A percentile compares a stretch with the other conserved stretches of the same genome.
Evolutionary conservation across 2,113 vertebrate genomes (phyloP).

Genomic region (Nannospalax galili): DNA sequence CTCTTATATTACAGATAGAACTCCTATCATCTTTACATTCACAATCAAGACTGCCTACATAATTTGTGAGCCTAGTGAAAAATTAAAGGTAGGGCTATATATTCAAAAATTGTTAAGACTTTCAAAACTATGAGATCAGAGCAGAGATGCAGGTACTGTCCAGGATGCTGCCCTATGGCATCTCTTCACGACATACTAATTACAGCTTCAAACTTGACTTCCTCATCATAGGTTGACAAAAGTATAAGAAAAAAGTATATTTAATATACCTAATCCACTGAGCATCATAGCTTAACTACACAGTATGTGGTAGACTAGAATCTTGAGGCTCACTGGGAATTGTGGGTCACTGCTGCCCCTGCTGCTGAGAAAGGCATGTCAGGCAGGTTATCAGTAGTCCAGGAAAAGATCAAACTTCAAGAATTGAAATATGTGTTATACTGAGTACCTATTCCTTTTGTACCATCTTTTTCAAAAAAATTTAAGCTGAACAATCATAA

Average conservation of each 20-base stretch:
- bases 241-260: not conserved
- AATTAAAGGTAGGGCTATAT: conserved; percentile 4
- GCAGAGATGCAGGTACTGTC: not conserved
- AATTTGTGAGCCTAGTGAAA: not conserved
- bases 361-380: not conserved
- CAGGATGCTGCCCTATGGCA: not conserved
- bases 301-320: not conserved
- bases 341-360: not conserved
- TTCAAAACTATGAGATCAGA: not conserved
- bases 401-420: not conserved
- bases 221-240: not conserved
- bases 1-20: not conserved
- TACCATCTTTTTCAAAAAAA: not conserved
- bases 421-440: not conserved
- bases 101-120: not conserved
- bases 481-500: not conserved
- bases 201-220: not conserved
- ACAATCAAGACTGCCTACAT: not conserved
- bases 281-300: not conserved
- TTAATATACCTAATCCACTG: not conserved
- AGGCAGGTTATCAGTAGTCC: not conserved
- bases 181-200: not conserved
- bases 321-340: not conserved
- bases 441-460: not conserved
- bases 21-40: not conserved